These are phyloP conservation scores for Drosophila equinoxialis DNA, from an alignment of 1,140 invertebrate genomes.

Conservation along the genomic window DNA sequence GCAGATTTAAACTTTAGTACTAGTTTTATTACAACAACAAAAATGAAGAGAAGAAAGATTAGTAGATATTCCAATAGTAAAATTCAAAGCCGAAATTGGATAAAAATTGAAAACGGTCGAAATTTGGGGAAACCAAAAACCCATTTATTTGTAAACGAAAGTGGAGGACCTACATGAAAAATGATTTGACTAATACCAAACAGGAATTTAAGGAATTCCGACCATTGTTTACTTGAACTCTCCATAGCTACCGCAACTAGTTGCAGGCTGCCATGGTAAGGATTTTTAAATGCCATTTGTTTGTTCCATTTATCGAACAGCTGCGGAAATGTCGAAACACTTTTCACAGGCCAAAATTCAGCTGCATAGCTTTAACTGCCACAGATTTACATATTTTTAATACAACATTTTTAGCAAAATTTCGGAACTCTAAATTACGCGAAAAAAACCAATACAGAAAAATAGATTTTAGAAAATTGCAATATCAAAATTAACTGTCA, in stretches of 20 bases:
- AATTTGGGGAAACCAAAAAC: too few species aligned
- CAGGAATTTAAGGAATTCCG: background rate
- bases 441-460: background rate
- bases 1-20: too few species aligned
- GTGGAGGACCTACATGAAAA: too few species aligned
- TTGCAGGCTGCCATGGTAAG: slow-evolving; percentile 64
- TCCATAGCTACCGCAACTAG: slow-evolving; percentile 59
- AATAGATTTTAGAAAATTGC: background rate
- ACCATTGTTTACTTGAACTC: slow-evolving; percentile 3
- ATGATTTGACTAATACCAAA: background rate
- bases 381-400: slow-evolving; percentile 27
- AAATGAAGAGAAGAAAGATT: too few species aligned
- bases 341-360: slow-evolving; percentile 31
- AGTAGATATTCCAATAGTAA: too few species aligned
- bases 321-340: slow-evolving; percentile 61
- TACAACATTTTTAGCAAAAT: slow-evolving; percentile 43
- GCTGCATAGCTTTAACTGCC: slow-evolving; percentile 52
- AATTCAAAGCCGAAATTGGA: too few species aligned
- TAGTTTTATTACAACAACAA: too few species aligned
- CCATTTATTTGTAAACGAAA: too few species aligned
- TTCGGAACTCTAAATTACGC: slow-evolving; percentile 18
- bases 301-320: slow-evolving; percentile 75
- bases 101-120: too few species aligned
- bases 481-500: slow-evolving; percentile 27
- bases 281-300: slow-evolving; percentile 51